Percentiles rank a stretch among this genome's conserved stretches.
These are phyloP conservation scores for Apantesis nais DNA, from an alignment of 2,888 invertebrate species.

Conservation along the genomic window DNA sequence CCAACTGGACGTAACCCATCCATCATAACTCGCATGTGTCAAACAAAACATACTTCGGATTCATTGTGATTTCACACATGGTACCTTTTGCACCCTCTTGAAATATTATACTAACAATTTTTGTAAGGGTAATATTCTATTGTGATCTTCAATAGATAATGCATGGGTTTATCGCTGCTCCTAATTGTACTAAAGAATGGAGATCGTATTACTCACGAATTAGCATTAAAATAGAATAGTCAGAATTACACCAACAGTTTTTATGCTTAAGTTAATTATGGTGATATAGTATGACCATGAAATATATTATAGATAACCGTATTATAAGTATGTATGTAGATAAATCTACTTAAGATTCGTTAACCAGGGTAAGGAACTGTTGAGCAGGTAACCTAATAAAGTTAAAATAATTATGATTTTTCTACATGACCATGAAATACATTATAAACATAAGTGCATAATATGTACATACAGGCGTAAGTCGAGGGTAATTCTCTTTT, in stretches of 20 bases:
- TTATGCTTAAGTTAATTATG: constrained; percentile 77
- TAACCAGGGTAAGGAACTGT: too few species aligned
- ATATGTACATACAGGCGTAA: neutral
- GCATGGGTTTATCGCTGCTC: constrained; percentile 80
- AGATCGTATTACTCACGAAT: constrained; percentile 78
- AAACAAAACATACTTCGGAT: constrained; percentile 66
- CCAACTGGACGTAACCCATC: constrained; percentile 53
- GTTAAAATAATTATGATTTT: constrained; percentile 76
- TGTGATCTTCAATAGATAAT: constrained; percentile 82
- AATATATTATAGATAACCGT: constrained; percentile 24
- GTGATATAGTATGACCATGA: constrained; percentile 59
- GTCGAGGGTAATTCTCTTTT: neutral
- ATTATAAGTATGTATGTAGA: neutral
- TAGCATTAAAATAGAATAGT: constrained; percentile 75
- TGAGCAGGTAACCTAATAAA: too few species aligned
- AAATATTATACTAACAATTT: constrained; percentile 84
- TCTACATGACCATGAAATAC: constrained; percentile 52
- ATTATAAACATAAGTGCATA: neutral
- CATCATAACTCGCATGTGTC: constrained; percentile 63
- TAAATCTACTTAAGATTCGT: neutral
- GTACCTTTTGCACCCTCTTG: constrained; percentile 75
- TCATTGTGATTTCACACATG: constrained; percentile 82
- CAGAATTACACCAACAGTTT: constrained; percentile 56
- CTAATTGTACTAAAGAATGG: constrained; percentile 80
- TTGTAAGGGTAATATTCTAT: constrained; percentile 78